These are phyloP conservation scores for Cataglyphis cursor DNA, from an alignment of 2,888 invertebrate genomes.

Conservation along the genomic window DNA sequence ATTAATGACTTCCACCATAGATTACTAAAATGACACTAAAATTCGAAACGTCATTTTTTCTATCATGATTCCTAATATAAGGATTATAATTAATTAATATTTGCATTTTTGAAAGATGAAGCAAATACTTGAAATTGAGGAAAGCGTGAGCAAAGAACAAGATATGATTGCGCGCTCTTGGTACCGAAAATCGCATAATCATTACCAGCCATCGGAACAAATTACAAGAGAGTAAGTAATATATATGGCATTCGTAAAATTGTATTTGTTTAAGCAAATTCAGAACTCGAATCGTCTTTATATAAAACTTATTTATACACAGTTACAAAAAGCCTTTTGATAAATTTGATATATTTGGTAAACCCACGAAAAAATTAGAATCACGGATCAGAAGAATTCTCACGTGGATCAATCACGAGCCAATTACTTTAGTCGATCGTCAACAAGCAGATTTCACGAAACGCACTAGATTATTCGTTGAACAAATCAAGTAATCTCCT, in stretches of 20 bases:
- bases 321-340: slow-evolving; percentile 75
- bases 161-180: neutral
- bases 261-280: neutral
- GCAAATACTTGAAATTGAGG: neutral
- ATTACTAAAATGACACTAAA: neutral
- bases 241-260: neutral
- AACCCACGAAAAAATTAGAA: slow-evolving; percentile 59
- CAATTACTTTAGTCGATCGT: slow-evolving; percentile 65
- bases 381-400: slow-evolving; percentile 68
- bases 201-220: slow-evolving; percentile 87
- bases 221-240: slow-evolving; percentile 83
- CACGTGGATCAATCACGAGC: slow-evolving; percentile 68
- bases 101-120: slow-evolving; percentile 19
- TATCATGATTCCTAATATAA: neutral
- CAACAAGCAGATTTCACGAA: slow-evolving; percentile 73
- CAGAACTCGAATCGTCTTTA: neutral
- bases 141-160: neutral
- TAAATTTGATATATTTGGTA: slow-evolving; percentile 67
- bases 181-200: slow-evolving; percentile 87
- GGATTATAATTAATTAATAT: neutral
- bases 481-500: slow-evolving; percentile 60
- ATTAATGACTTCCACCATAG: neutral
- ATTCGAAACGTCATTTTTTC: neutral
- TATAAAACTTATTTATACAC: slow-evolving; percentile 54
- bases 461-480: slow-evolving; percentile 56